Evolutionary conservation across 2,888 invertebrate genomes (phyloP), one percentile per base, ranked within the genome.

Genomic region (Alsophila aescularia): DNA sequence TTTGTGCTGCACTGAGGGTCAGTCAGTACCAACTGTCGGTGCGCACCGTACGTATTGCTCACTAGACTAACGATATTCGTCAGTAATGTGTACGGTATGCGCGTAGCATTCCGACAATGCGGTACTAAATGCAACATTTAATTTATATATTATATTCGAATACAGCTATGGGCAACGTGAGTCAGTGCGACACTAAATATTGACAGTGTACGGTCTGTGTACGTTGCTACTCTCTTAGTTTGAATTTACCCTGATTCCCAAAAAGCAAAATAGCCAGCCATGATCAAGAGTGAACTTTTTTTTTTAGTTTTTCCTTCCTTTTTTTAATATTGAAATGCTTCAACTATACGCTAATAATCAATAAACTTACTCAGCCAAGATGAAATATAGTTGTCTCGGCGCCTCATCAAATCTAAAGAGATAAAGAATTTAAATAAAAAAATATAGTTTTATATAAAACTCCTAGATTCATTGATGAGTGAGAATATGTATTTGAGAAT

Each of bases 381-480:
- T 39, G 61, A 42, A 49, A 36, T 44, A 51, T 18, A 58, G 62
- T 59, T 55, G 66, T 62, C 63, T 60, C 63, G 67, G 63, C 65
- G 62, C 62, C 60, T 69, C 60, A 67, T 70, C 69, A 69, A 67
- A 68, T 72, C 72, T 72, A 71, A 61, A 61, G 64, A 68, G 62
- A 69, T 71, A 64, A 69, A 61, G 41, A 62, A 51, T 54, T 62
- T 64, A 69, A 70, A 73, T 69, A 69, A 71, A 64, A 68, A 64
- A 62, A 66, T 64, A 62, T 66, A 59, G 13, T 59, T 61, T 56
- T 40, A 41, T 56, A 58, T 53, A 51, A 52, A 58, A 52, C 34
- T 37, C 39, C 48, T 49, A 29, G 45, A 60, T 58, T 53, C 29
- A 31, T 42, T 47, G 27, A 36, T 13, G 43, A 48, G 42, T 43